These are phyloP conservation scores for Nemopilema nomurai DNA, from an alignment of 30 jellyfish, hydroid and myxozoan genomes.

Conservation along the genomic window DNA sequence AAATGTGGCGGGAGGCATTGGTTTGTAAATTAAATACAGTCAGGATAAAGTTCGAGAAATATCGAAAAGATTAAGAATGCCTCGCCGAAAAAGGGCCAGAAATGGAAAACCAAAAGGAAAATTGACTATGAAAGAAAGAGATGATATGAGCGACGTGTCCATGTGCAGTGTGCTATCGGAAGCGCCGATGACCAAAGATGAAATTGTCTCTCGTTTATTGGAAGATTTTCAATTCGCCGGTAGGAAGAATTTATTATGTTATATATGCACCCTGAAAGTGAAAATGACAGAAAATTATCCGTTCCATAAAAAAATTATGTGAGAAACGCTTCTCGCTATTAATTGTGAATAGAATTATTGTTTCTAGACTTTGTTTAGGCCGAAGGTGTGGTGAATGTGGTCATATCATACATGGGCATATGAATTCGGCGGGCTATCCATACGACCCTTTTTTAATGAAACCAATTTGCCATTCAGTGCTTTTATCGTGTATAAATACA, in stretches of 20 bases:
- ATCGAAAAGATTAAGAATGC: constrained; percentile 20
- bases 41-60: not conserved
- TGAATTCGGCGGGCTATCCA: too few species aligned
- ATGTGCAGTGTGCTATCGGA: constrained; percentile 69
- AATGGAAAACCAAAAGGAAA: constrained; percentile 53
- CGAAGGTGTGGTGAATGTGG: too few species aligned
- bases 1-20: constrained; percentile 12
- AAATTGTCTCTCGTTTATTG: constrained; percentile 37
- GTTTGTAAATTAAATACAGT: not conserved
- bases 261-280: too few species aligned
- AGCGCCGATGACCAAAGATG: constrained; percentile 47
- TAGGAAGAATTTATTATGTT: not conserved
- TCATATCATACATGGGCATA: too few species aligned
- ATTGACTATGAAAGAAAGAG: constrained; percentile 28
- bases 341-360: too few species aligned
- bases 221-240: constrained; percentile 31
- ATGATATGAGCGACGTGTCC: constrained; percentile 57
- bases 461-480: too few species aligned
- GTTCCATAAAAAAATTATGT: too few species aligned
- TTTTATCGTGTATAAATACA: too few species aligned
- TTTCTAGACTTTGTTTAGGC: too few species aligned
- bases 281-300: too few species aligned
- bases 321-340: too few species aligned
- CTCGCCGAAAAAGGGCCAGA: constrained; percentile 61
- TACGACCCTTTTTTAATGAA: too few species aligned